Evolutionary conservation across 2,888 invertebrate genomes (phyloP), one percentile per base, ranked within the genome.

Genomic region (Parasteatoda lunata): DNA sequence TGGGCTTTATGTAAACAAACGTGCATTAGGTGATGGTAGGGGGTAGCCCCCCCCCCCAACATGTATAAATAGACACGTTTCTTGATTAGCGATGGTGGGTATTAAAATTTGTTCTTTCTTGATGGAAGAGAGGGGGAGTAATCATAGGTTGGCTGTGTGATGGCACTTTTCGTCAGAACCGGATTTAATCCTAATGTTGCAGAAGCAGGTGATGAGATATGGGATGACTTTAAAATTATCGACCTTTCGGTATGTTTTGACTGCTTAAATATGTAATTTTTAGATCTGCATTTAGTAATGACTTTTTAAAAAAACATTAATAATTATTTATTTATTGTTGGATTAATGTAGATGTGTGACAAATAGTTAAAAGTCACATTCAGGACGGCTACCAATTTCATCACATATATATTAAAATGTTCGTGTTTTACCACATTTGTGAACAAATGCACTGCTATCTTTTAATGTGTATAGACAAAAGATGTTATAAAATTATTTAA

Each of bases 1-100:
- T 73, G 64, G 78, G 52, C 78, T 77, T 84, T 84, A 69, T 69
- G 84, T 85, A 85, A 85, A 85, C 84, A 85, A 85, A 79, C 84
- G 84, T 76, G 75, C 71, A 66, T 5, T 13, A 5, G 68, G 52
- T n/a, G 15, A 49, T n/a, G 45, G 66, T 51, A 49, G 69, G n/a
- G 13, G 68, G 52, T 13, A 66, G 13, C n/a, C 30, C 47, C 45
- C 47, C 30, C 47, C 45, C 47, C 68, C 51, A 75, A 59, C 59
- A 48, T 15, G 48, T 69, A 81, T 75, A 81, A 73, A 81, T 75
- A 81, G 81, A 81, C 81, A 81, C 73, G 81, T 68, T 81, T 66
- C 48, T 47, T 81, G 81, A 82, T 82, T 76, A 64, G 64, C 45
- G 70, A 49, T 69, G 76, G 73, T 52, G 65, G 64, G 66, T 81